Base-by-base conservation (phyloP, 2,113 vertebrate genomes). In the Monopterus albus region DNA sequence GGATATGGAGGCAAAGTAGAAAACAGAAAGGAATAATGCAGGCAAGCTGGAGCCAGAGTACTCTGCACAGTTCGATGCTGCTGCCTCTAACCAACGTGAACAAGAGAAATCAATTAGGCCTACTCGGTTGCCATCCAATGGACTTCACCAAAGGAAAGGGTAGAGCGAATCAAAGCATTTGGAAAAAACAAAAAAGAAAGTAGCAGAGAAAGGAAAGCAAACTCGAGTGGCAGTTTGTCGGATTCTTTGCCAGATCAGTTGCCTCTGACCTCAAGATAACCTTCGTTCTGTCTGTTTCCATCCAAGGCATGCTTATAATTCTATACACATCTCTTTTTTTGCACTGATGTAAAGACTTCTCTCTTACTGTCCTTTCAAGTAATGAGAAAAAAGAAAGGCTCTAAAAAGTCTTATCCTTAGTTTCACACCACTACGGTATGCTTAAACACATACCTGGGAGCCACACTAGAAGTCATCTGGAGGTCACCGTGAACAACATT, bases 91-190 rank as follows among this genome's bases (percentile, higher is more conserved):
- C 81, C 33, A 61, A 82, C 84, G 80, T 28, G 84, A 88, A 91
- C 90, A 89, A 89, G 89, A 91, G 88, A 91, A 92, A 91, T 92
- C 91, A 92, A 91, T 92, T 92, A 91, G 85, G 79, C 68, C 79
- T 80, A 83, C 88, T 90, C 62, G 74, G 83, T 84, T 88, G 85
- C 83, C 78, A 82, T 89, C 85, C 52, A 38, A 77, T 81, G 80
- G 83, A 74, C 80, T 72, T 83, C 55, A 84, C 78, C 58, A 74
- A 51, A 79, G 82, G 85, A 73, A 77, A 81, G 79, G 45, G 39
- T 57, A 56, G 68, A 65, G 75, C 17, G 25, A 82, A 83, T 85
- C 81, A 79, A 84, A 87, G 61, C 5, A 23, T 66, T 75, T 6
- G 49, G 36, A 11, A 49, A 38, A 58, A 61, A 33, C 65, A 53